Evolutionary conservation across 1,140 invertebrate genomes (phyloP).

Genomic region (Drosophila navojoa): DNA sequence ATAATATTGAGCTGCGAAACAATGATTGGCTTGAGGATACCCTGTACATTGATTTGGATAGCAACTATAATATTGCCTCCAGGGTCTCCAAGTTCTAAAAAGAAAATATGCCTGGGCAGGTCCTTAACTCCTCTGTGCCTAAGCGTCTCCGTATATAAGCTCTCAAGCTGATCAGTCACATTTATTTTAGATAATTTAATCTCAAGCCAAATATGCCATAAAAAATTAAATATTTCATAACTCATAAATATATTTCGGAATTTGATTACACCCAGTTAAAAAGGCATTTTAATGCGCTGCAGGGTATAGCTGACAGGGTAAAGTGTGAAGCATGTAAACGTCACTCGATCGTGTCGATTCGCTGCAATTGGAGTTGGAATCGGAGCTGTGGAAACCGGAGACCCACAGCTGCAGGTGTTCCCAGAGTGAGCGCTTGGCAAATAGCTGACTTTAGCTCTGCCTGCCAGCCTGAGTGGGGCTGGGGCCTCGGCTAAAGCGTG

Average conservation of each 20-base stretch:
- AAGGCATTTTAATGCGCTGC: neutral
- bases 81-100: no score
- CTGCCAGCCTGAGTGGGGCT: neutral
- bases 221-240: neutral
- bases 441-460: slow-evolving; percentile 1
- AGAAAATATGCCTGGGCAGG: no score
- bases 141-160: no score
- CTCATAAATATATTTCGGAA: neutral
- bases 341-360: slow-evolving; percentile 48
- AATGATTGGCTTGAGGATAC: neutral
- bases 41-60: neutral
- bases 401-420: slow-evolving; percentile 63
- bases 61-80: no score
- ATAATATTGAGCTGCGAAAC: neutral
- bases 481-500: slow-evolving; percentile 38
- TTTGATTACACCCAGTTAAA: neutral
- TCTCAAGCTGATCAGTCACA: no score
- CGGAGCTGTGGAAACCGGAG: slow-evolving; percentile 26
- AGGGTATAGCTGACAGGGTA: slow-evolving; percentile 16
- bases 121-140: no score
- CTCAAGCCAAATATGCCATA: neutral
- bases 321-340: slow-evolving; percentile 71
- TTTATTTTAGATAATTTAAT: no score
- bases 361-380: slow-evolving; percentile 20
- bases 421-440: slow-evolving; percentile 25